A percentile compares a stretch with the other conserved stretches of the same genome.
phyloP scores from a whole-genome alignment of 1,140 invertebrate species.

The Drosophila micromelanica region DNA sequence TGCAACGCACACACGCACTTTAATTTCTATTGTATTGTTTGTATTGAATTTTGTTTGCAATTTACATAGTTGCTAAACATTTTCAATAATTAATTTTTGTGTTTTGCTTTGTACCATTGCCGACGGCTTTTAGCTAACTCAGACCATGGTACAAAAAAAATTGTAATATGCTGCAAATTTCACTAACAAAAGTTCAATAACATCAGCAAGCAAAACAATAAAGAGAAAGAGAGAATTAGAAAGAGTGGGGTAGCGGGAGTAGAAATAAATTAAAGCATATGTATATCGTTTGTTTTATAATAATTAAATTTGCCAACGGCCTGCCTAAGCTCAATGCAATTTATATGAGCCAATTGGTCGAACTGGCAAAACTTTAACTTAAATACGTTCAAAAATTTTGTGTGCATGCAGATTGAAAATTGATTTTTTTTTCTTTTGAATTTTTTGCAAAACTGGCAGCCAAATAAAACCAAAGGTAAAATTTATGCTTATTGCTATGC shows the following conservation, averaged over 20 bases:
- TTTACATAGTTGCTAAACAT: constrained; percentile 52
- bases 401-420: constrained; percentile 40
- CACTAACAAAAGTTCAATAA: constrained; percentile 51
- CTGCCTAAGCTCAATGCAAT: constrained; percentile 45
- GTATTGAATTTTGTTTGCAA: constrained; percentile 54
- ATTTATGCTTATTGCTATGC: constrained; percentile 71
- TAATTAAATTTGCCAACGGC: constrained; percentile 65
- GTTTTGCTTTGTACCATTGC: constrained; percentile 66
- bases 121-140: constrained; percentile 33
- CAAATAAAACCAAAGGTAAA: constrained; percentile 50
- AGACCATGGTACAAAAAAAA: not conserved
- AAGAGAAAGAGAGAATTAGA: constrained; percentile 1
- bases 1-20: constrained; percentile 21
- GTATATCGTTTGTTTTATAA: constrained; percentile 56
- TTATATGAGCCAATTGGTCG: constrained; percentile 62
- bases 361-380: constrained; percentile 43
- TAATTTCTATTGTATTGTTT: constrained; percentile 25
- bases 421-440: constrained; percentile 33
- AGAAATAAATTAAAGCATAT: constrained; percentile 25
- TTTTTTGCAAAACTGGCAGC: constrained; percentile 10
- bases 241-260: not conserved
- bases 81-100: constrained; percentile 77
- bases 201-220: constrained; percentile 6
- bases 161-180: no score
- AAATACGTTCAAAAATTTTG: constrained; percentile 41